Evolutionary conservation across 1,140 invertebrate genomes (phyloP).

Genomic region (Eriosoma lanigerum): DNA sequence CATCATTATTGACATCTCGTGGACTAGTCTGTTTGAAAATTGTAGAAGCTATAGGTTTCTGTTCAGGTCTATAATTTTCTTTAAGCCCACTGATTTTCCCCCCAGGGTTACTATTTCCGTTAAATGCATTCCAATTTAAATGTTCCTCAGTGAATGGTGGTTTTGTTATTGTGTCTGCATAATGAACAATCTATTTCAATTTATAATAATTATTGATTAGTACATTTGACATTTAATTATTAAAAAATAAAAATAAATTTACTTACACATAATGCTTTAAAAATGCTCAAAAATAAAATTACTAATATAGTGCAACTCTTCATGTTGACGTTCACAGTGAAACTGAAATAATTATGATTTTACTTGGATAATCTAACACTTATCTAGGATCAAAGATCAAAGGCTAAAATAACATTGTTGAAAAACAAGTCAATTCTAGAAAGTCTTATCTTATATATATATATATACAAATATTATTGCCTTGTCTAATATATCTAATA

Average conservation of each 20-base stretch:
- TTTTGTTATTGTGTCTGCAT: neutral
- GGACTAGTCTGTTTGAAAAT: constrained; percentile 16
- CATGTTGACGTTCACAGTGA: constrained; percentile 21
- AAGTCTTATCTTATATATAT: constrained; percentile 23
- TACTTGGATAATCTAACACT: constrained; percentile 20
- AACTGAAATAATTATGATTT: constrained; percentile 23
- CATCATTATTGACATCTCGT: constrained; percentile 1
- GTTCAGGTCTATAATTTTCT: neutral
- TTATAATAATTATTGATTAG: neutral
- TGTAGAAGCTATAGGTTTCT: constrained; percentile 20
- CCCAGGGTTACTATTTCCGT: constrained; percentile 19
- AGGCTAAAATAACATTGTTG: constrained; percentile 14
- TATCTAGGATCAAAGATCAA: constrained; percentile 25
- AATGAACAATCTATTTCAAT: neutral
- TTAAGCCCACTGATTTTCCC: neutral
- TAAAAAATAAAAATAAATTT: neutral
- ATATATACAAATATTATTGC: neutral
- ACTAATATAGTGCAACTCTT: constrained; percentile 8
- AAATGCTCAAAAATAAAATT: constrained; percentile 2
- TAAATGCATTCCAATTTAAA: constrained; percentile 38
- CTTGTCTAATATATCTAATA: neutral
- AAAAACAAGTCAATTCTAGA: constrained; percentile 29
- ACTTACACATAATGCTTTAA: constrained; percentile 46
- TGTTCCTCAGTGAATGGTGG: constrained; percentile 21
- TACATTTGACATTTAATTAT: neutral